Conservation (phyloP, 2,797 vertebrate species). For the Sciurus vulgaris region DNA sequence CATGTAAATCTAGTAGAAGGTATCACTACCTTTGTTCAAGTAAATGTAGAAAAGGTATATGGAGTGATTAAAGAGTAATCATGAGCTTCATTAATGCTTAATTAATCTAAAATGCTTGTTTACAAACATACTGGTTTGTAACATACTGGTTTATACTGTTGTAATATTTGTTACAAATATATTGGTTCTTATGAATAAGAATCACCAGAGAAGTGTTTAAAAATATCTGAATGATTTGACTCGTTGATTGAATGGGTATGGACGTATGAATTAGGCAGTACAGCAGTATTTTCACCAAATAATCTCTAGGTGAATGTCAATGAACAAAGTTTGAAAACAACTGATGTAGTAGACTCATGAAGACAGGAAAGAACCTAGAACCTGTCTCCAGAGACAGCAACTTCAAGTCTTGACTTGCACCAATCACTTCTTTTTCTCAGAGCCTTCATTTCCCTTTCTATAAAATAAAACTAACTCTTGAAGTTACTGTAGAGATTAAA, state of each 20-base stretch:
- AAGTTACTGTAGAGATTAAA: slow-evolving; percentile 13
- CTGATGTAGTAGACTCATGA: background rate
- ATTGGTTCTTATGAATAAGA: background rate
- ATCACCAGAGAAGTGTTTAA: background rate
- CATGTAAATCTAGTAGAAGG: background rate
- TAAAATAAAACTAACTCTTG: background rate
- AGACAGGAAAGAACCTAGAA: background rate
- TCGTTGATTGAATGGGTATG: background rate
- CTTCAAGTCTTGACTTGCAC: background rate
- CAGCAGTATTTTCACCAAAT: background rate
- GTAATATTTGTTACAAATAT: too few relatives aligned
- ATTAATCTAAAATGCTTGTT: background rate
- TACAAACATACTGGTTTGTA: background rate
- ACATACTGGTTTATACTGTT: too few relatives aligned
- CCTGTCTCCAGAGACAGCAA: background rate
- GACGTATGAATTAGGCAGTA: background rate
- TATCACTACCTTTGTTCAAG: background rate
- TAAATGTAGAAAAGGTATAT: slow-evolving; percentile 3
- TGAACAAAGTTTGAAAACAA: background rate
- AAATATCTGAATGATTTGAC: background rate
- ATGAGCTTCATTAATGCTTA: slow-evolving; percentile 1
- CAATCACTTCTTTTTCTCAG: background rate
- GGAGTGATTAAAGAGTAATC: background rate
- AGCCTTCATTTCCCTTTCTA: background rate
- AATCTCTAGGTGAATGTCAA: background rate